These are phyloP conservation scores for Channa maculata DNA, from an alignment of 2,113 vertebrate species.

Conservation along the genomic window DNA sequence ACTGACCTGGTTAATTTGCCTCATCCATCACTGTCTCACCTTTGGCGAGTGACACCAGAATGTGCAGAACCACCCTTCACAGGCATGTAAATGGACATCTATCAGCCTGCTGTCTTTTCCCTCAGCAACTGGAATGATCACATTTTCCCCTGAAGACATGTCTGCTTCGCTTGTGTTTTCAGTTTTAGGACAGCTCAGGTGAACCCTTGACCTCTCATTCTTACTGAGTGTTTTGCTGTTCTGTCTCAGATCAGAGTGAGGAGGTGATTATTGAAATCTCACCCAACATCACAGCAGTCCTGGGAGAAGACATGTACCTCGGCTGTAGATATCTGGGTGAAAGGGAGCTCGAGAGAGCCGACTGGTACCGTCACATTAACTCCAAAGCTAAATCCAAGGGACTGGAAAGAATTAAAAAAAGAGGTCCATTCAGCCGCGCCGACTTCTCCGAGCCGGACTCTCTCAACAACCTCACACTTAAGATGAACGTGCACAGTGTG, in stretches of 20 bases:
- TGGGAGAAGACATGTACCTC: conserved; percentile 74
- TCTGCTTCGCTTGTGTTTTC: conserved; percentile 37
- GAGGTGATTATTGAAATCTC: conserved; percentile 20
- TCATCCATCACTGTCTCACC: conserved; percentile 57
- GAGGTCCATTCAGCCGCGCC: neutral
- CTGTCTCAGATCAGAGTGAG: conserved; percentile 13
- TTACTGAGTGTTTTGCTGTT: conserved; percentile 6
- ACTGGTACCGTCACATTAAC: conserved; percentile 61
- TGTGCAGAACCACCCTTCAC: conserved; percentile 27
- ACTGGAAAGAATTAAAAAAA: conserved; percentile 47
- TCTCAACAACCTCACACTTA: conserved; percentile 77
- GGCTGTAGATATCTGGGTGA: conserved; percentile 69
- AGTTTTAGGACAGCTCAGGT: conserved; percentile 21
- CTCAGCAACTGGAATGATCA: conserved; percentile 25
- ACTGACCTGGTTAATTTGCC: conserved; percentile 13
- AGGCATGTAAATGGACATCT: conserved; percentile 41
- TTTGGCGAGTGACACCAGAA: conserved; percentile 25
- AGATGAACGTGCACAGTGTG: conserved; percentile 59
- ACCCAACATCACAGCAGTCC: conserved; percentile 60
- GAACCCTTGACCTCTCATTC: conserved; percentile 48
- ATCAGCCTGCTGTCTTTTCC: conserved; percentile 25
- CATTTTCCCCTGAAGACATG: conserved; percentile 15
- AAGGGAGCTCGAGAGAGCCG: conserved; percentile 12
- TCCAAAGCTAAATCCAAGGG: conserved; percentile 16
- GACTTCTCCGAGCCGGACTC: conserved; percentile 63